Base-by-base conservation (phyloP, 2,113 vertebrate genomes). In the Illadopsis cleaveri region DNA sequence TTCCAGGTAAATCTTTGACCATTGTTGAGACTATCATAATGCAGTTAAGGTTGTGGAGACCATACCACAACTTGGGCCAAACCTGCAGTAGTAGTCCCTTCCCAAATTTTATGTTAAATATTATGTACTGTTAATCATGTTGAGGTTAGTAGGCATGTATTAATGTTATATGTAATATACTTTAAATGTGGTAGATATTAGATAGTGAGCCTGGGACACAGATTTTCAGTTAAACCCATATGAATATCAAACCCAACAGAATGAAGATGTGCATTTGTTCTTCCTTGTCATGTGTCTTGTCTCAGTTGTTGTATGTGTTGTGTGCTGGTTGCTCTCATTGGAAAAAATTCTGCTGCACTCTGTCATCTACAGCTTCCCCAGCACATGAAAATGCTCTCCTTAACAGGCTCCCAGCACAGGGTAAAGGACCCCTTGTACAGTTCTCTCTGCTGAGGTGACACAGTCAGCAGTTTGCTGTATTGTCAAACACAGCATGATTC, bases 201-300 rank as follows among this genome's bases (percentile, higher is more conserved):
- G 23, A 18, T 64, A 48, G 13, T 2, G 3, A 89, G 28, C 8
- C 28, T 50, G 33, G 23, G 18, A 76, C 37, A 23, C 42, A 64
- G 25, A 44, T 78, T 78, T 68, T 20, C 45, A 54, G 44, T 48
- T 37, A 90, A 90, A 75, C 42, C 16, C 38, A 31, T 51, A 69
- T 10, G 17, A 75, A 75, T 48, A 33, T 33, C 35, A 91, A 60
- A 40, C 48, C 6, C 16, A 77, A 33, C 5, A 25, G 72, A 77
- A 81, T 3, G 20, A 72, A 77, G 19, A 35, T 7, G 11, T 60
- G 17, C 7, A 9, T 77, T 77, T 93, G 27, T 53, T 86, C 17
- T 65, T 92, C 57, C 30, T 72, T 65, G 23, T 15, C 3, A 1
- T 0, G 0, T 76, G 22, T 42, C 53, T 53, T 35, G 14, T 33